A percentile compares a stretch with the other conserved stretches of the same genome.
Evolutionary conservation across 2,888 invertebrate genomes (phyloP).

Genomic region (Stenurella melanura): DNA sequence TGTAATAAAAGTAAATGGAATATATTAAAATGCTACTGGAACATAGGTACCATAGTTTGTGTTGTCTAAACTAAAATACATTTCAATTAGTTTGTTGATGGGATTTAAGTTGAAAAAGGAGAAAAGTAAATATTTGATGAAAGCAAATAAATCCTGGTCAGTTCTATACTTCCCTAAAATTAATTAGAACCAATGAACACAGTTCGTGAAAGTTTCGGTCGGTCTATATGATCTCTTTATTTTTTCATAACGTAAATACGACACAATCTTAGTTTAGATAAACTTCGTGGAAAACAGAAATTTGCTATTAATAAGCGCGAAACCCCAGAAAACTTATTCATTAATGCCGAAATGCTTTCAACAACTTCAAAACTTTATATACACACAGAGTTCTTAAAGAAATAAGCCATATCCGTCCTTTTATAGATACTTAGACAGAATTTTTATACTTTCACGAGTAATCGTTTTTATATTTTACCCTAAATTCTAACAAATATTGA

Average conservation of each 20-base stretch:
- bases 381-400: slow-evolving; percentile 33
- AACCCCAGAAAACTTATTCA: slow-evolving; percentile 47
- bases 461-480: slow-evolving; percentile 10
- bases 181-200: not conserved
- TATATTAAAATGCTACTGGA: not conserved
- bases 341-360: slow-evolving; percentile 43
- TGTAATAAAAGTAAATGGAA: not conserved
- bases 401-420: slow-evolving; percentile 32
- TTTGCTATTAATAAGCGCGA: slow-evolving; percentile 48
- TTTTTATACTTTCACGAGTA: slow-evolving; percentile 20
- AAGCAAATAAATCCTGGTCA: not conserved
- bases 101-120: not conserved
- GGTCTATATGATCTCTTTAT: not conserved
- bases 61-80: not conserved
- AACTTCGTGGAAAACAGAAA: slow-evolving; percentile 45
- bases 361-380: slow-evolving; percentile 39
- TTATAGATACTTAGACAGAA: slow-evolving; percentile 30
- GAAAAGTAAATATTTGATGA: not conserved
- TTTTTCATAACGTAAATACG: slow-evolving; percentile 22
- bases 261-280: slow-evolving; percentile 39
- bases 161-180: not conserved
- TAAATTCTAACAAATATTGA: not conserved
- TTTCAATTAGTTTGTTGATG: not conserved
- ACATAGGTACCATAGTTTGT: not conserved
- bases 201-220: not conserved